These are phyloP conservation scores for Bambusicola thoracicus DNA, from an alignment of 2,113 vertebrate genomes.

Conservation along the genomic window DNA sequence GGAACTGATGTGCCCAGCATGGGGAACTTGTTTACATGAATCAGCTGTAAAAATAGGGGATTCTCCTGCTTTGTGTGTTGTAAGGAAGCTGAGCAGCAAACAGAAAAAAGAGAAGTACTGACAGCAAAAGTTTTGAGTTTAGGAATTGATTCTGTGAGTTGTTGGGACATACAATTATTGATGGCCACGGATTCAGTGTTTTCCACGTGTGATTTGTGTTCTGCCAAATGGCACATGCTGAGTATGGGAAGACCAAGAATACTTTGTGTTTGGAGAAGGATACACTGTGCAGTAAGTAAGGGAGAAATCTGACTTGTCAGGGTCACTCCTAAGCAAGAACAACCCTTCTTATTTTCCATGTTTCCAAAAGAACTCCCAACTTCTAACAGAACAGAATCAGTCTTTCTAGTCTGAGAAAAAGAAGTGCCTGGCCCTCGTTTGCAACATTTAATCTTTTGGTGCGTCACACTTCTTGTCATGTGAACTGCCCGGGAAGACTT, in stretches of 20 bases:
- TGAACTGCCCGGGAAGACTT: background rate
- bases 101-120: background rate
- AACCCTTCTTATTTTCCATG: background rate
- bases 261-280: background rate
- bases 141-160: background rate
- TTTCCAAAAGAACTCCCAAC: background rate
- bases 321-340: background rate
- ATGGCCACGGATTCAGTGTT: background rate
- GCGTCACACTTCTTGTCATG: background rate
- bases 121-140: background rate
- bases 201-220: background rate
- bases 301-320: background rate
- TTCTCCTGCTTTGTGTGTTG: background rate
- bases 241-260: background rate
- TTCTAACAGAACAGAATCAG: background rate
- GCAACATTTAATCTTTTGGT: background rate
- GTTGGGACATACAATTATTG: background rate
- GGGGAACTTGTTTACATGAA: constrained; percentile 32
- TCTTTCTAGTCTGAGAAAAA: background rate
- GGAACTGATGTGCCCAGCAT: constrained; percentile 33
- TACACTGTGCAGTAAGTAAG: background rate
- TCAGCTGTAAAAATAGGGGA: background rate
- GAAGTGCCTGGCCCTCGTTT: background rate
- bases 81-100: constrained; percentile 30
- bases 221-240: background rate